Conservation (phyloP, 2,797 vertebrate species). For the Sebastes dallii region DNA sequence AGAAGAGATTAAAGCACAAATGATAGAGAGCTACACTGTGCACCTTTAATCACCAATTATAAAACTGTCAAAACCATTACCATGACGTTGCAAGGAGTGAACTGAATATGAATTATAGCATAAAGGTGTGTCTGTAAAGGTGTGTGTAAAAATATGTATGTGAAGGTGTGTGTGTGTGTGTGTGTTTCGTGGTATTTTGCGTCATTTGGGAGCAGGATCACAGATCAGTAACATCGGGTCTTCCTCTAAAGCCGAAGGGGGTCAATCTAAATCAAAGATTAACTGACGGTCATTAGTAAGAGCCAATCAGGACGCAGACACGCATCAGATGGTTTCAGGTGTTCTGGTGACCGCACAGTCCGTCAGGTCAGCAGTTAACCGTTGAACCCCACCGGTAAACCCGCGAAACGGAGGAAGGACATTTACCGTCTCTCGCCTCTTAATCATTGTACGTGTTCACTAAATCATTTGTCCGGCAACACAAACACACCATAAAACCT, state of each 20-base stretch:
- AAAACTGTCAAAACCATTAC: neutral
- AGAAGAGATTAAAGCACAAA: slow-evolving; percentile 9
- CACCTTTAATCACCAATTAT: neutral
- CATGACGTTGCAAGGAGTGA: neutral
- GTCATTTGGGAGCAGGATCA: neutral
- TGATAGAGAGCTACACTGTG: neutral
- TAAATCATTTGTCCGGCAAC: slow-evolving; percentile 35
- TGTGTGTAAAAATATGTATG: neutral
- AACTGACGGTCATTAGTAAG: slow-evolving; percentile 50
- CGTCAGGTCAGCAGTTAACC: slow-evolving; percentile 65
- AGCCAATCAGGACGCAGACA: slow-evolving; percentile 45
- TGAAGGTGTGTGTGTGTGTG: neutral
- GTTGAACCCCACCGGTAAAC: slow-evolving; percentile 43
- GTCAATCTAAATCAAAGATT: slow-evolving; percentile 68
- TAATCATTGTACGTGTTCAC: slow-evolving; percentile 46
- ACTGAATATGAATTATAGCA: neutral
- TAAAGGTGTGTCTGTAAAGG: neutral
- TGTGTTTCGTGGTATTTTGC: neutral
- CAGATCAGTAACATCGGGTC: slow-evolving; percentile 2
- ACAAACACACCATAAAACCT: neutral
- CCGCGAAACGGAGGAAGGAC: neutral
- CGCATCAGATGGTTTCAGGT: slow-evolving; percentile 4
- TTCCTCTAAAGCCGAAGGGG: neutral
- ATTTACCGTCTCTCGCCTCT: neutral
- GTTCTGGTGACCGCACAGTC: slow-evolving; percentile 58